Evolutionary conservation across 92 coral and sea anemone genomes (phyloP).

Genomic region (Blastomussa wellsi): DNA sequence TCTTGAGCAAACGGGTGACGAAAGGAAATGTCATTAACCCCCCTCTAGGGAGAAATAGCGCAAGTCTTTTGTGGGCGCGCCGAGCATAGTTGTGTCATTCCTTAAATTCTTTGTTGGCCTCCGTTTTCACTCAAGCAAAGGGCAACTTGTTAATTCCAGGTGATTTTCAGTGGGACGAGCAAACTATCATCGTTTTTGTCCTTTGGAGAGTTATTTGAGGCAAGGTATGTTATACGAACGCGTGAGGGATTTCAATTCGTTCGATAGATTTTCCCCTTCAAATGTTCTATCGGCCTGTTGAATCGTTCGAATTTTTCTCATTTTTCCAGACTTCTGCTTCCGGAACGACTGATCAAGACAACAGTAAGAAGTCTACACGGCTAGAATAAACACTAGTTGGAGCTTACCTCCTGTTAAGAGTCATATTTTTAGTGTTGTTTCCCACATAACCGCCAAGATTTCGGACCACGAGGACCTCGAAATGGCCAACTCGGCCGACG

Average conservation of each 20-base stretch:
- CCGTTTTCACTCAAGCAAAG: constrained; percentile 54
- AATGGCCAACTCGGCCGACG: constrained; percentile 93
- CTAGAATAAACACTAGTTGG: constrained; percentile 31
- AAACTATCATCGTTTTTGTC: constrained; percentile 8
- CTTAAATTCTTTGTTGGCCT: constrained; percentile 95
- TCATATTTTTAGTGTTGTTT: constrained; percentile 9
- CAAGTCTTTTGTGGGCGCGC: constrained; percentile 99
- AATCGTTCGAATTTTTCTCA: constrained; percentile 99
- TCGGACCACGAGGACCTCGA: constrained; percentile 84
- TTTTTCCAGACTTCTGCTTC: constrained; percentile 95
- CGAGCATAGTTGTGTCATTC: constrained; percentile 98
- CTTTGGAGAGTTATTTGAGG: constrained; percentile 20
- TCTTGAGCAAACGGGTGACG: constrained; percentile 72
- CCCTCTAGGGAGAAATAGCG: constrained; percentile 83
- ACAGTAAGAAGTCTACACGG: constrained; percentile 66
- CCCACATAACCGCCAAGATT: constrained; percentile 69
- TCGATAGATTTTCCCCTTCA: constrained; percentile 76
- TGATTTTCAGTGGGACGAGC: constrained; percentile 33
- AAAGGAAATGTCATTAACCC: constrained; percentile 76
- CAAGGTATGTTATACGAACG: constrained; percentile 34
- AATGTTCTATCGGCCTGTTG: constrained; percentile 72
- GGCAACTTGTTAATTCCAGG: constrained; percentile 54
- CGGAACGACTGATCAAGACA: constrained; percentile 86
- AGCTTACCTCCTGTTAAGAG: constrained; percentile 38
- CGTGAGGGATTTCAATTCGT: constrained; percentile 25